A percentile compares a stretch with the other conserved stretches of the same genome.
Conservation (phyloP, 2,888 invertebrate species). For the Aricia artaxerxes region DNA sequence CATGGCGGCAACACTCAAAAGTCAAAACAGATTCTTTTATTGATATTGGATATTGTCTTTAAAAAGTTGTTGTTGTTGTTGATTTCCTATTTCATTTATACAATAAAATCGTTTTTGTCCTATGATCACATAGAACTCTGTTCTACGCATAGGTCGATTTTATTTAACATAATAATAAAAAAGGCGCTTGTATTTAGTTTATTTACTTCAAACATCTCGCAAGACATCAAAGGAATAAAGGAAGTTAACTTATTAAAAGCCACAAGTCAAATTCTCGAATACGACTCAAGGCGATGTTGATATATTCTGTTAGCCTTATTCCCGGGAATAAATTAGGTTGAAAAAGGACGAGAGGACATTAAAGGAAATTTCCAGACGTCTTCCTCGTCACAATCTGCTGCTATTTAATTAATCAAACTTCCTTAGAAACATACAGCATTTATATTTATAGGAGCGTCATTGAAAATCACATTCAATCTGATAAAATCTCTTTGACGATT, state of each 20-base stretch:
- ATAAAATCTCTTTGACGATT: no score
- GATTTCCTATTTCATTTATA: no score
- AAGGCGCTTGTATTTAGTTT: not conserved
- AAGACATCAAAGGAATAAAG: not conserved
- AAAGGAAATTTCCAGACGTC: not conserved
- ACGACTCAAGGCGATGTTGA: not conserved
- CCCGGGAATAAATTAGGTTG: not conserved
- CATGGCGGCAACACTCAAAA: no score
- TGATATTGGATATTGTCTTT: no score
- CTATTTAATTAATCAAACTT: not conserved
- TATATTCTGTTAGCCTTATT: conserved; percentile 2
- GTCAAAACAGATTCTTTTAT: no score
- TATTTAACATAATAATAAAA: no score
- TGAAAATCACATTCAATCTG: conserved; percentile 9
- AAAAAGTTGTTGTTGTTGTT: no score
- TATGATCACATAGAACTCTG: no score
- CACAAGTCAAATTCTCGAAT: not conserved
- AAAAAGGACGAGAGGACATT: not conserved
- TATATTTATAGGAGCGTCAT: conserved; percentile 8
- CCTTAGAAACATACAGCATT: conserved; percentile 42
- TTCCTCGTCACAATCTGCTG: not conserved
- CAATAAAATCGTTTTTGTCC: no score
- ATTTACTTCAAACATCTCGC: not conserved
- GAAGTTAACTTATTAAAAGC: conserved; percentile 9
- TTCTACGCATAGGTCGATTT: no score